phyloP scores from a whole-genome alignment of 2,113 vertebrate genomes.

The Scopus umbretta region DNA sequence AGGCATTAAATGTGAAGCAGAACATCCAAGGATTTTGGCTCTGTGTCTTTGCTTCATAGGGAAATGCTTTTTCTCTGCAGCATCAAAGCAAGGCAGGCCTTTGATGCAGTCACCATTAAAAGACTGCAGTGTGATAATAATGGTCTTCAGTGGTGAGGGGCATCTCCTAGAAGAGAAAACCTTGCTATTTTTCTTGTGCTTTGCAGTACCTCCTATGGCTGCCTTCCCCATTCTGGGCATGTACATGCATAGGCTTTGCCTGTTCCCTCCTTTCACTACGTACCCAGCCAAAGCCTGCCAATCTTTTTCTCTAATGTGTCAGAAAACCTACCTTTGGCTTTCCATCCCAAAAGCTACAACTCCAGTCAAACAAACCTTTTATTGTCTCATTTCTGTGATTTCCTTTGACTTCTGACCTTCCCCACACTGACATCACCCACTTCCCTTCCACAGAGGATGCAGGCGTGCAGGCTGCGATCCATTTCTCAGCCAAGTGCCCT shows the following conservation, averaged over 20 bases:
- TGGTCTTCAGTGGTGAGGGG: neutral
- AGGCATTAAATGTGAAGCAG: slow-evolving; percentile 14
- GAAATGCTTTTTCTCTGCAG: neutral
- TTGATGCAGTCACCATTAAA: neutral
- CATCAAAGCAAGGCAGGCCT: neutral
- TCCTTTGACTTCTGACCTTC: slow-evolving; percentile 21
- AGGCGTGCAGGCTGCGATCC: neutral
- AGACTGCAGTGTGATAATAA: neutral
- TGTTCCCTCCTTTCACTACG: neutral
- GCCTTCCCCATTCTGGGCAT: neutral
- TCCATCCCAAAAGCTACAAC: neutral
- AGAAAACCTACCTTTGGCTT: neutral
- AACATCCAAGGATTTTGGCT: neutral
- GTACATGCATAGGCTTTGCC: neutral
- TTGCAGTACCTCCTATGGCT: neutral
- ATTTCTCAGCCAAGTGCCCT: neutral
- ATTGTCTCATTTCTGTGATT: neutral
- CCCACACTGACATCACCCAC: neutral
- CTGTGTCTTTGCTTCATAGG: neutral
- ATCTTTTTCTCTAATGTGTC: neutral
- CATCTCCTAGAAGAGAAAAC: neutral
- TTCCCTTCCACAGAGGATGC: neutral
- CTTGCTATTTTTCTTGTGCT: neutral
- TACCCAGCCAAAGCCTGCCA: neutral
- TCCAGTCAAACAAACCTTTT: neutral